phyloP scores from a whole-genome alignment of 2,888 invertebrate species.

The Carpatolechia fugitivella region DNA sequence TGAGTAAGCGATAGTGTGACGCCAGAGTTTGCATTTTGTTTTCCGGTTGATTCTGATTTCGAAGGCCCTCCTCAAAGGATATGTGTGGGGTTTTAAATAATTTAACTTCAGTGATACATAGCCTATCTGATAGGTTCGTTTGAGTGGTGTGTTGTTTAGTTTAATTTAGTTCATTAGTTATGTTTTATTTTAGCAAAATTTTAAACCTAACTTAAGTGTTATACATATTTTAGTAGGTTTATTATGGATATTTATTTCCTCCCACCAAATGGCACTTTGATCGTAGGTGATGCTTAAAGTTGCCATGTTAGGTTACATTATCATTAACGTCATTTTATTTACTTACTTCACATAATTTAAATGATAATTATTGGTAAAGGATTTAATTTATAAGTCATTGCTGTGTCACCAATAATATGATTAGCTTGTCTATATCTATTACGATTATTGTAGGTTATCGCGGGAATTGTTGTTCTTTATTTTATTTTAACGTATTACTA shows the following conservation, averaged over 20 bases:
- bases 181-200: slow-evolving; percentile 80
- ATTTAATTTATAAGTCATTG: slow-evolving; percentile 68
- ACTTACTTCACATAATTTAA: slow-evolving; percentile 49
- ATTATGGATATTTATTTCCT: slow-evolving; percentile 70
- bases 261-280: slow-evolving; percentile 73
- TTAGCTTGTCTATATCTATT: slow-evolving; percentile 65
- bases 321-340: slow-evolving; percentile 55
- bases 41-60: slow-evolving; percentile 50
- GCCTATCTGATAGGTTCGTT: slow-evolving; percentile 69
- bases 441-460: slow-evolving; percentile 53
- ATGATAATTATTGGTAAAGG: slow-evolving; percentile 58
- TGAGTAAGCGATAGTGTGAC: slow-evolving; percentile 58
- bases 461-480: slow-evolving; percentile 43
- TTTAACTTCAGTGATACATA: slow-evolving; percentile 69
- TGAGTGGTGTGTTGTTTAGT: slow-evolving; percentile 76
- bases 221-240: slow-evolving; percentile 75
- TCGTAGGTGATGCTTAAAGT: slow-evolving; percentile 44
- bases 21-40: slow-evolving; percentile 76
- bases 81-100: slow-evolving; percentile 65
- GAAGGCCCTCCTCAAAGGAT: slow-evolving; percentile 58
- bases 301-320: slow-evolving; percentile 64
- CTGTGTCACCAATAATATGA: slow-evolving; percentile 78
- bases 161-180: slow-evolving; percentile 80
- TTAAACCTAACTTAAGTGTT: slow-evolving; percentile 77
- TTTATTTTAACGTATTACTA: slow-evolving; percentile 35